Evolutionary conservation across 1,140 invertebrate species (phyloP), one percentile per base, ranked within the genome.

Genomic region (Tyrophagus putrescentiae): DNA sequence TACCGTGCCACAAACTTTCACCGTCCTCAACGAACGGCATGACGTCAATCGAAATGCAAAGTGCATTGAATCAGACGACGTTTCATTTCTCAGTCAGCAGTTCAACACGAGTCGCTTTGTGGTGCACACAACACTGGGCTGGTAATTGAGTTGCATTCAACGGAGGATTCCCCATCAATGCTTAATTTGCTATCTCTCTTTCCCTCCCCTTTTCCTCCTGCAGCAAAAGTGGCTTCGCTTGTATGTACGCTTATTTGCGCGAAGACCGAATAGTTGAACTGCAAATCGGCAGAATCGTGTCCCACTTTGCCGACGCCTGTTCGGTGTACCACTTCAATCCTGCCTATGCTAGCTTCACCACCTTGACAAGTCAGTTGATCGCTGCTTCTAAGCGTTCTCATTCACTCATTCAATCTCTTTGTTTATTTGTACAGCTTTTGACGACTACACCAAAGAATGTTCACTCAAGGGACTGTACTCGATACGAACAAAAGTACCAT

Each of bases 361-460:
- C 67, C 1, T 61, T 68, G 18, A 65, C 67, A 18, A 67, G 67
- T 68, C 65, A 64, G 66, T 62, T n/a, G 6, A n/a, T n/a, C n/a
- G n/a, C n/a, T n/a, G n/a, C n/a, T n/a, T 50, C 3, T 28, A 50
- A 16, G 31, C 9, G 31, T 50, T 50, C 32, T n/a, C 45, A 28
- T 11, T 9, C 32, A 4, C 27, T 52, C 13, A 21, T 52, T 48
- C 6, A 7, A 16, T 52, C 32, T 52, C 32, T 52, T 52, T 52
- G 3, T 52, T 52, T 32, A 3, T 34, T 23, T 4, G 50, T 57
- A 58, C 23, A 60, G 41, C 44, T 16, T 56, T 54, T 57, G 52
- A 54, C 25, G 16, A 54, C 3, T 9, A 29, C n/a, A 54, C 4
- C 1, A 16, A 25, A 21, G 13, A 13, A 27, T 54, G 52, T 54